Percentiles rank a stretch among this genome's conserved stretches.
phyloP scores from a whole-genome alignment of 2,113 vertebrate species.

The Lepisosteus oculatus region DNA sequence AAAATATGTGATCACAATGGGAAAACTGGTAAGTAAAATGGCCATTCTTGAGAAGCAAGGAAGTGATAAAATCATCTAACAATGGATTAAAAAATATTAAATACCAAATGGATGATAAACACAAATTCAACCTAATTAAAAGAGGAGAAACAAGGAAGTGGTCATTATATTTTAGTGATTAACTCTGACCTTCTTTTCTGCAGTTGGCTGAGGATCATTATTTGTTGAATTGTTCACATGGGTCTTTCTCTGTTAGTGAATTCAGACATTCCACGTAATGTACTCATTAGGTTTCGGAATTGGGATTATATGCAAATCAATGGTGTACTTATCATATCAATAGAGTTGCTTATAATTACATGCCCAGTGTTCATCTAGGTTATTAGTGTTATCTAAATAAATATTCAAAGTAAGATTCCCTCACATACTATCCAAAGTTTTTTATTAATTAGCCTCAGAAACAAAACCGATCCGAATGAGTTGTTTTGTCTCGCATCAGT shows the following conservation, averaged over 20 bases:
- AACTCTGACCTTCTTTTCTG: not conserved
- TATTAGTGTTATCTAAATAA: not conserved
- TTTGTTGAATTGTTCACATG: constrained; percentile 43
- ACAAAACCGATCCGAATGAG: constrained; percentile 11
- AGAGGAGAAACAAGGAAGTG: too few relatives aligned
- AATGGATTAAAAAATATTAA: too few relatives aligned
- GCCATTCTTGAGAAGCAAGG: too few relatives aligned
- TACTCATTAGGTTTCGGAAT: constrained; percentile 65
- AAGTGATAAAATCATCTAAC: too few relatives aligned
- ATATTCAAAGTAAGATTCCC: not conserved
- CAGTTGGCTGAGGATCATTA: constrained; percentile 20
- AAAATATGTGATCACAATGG: too few relatives aligned
- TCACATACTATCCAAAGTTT: constrained; percentile 27
- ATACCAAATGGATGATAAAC: too few relatives aligned
- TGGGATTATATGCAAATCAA: constrained; percentile 62
- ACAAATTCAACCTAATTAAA: too few relatives aligned
- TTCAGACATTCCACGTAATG: constrained; percentile 51
- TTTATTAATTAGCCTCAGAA: constrained; percentile 22
- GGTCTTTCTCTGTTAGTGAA: constrained; percentile 33
- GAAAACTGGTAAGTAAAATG: too few relatives aligned
- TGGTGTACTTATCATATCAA: constrained; percentile 63
- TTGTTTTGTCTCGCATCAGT: too few relatives aligned
- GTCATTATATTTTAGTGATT: too few relatives aligned
- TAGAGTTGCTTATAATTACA: constrained; percentile 45
- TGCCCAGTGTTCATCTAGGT: constrained; percentile 18